Percentiles rank a stretch among this genome's conserved stretches.
These are phyloP conservation scores for Indri indri DNA, from an alignment of 2,113 vertebrate genomes.

Conservation along the genomic window DNA sequence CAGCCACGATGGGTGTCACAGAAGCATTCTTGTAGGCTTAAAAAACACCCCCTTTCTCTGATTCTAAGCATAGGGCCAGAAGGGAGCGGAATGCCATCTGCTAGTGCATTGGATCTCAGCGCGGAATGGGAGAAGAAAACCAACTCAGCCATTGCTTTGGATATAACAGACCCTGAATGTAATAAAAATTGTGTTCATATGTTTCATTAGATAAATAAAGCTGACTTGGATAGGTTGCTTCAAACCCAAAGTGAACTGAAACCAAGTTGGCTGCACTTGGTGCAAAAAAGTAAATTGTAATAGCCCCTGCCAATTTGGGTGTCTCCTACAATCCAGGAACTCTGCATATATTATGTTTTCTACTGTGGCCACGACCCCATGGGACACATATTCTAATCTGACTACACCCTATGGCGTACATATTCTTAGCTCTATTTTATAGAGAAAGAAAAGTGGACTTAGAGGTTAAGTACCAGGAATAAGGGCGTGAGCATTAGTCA, in stretches of 20 bases:
- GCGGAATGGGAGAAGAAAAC: constrained; percentile 53
- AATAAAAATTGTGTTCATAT: constrained; percentile 63
- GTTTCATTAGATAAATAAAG: constrained; percentile 73
- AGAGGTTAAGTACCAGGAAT: neutral
- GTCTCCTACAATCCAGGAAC: constrained; percentile 54
- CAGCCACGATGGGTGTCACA: accelerated
- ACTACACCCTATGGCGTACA: neutral
- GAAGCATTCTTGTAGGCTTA: neutral
- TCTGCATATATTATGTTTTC: neutral
- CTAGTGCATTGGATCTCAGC: constrained; percentile 32
- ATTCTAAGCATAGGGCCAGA: constrained; percentile 55
- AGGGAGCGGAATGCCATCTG: constrained; percentile 52
- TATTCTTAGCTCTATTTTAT: neutral
- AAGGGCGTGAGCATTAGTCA: neutral
- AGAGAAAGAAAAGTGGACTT: neutral
- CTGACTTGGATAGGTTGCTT: constrained; percentile 71
- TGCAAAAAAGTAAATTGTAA: neutral
- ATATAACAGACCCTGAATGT: constrained; percentile 35
- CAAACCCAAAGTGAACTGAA: constrained; percentile 68
- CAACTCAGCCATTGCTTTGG: constrained; percentile 62
- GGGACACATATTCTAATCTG: neutral
- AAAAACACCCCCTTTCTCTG: neutral
- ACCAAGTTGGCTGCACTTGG: constrained; percentile 56
- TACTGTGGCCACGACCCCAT: accelerated
- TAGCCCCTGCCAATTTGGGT: neutral